Conservation (phyloP, 2,888 invertebrate species). For the Timandra comae region DNA sequence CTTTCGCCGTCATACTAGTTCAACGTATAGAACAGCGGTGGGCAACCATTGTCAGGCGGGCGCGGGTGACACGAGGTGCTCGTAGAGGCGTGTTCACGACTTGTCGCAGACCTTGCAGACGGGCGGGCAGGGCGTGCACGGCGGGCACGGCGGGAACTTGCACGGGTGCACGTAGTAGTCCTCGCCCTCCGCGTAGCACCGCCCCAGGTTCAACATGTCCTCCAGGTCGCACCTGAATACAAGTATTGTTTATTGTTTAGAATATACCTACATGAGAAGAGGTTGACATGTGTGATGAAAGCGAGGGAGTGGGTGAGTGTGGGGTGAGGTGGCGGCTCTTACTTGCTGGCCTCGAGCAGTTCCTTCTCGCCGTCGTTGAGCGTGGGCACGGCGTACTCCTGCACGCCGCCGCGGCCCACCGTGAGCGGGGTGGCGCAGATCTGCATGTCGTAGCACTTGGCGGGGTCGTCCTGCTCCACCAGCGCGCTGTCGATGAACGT, state of each 20-base stretch:
- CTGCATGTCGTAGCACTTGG: conserved; percentile 47
- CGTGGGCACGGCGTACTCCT: conserved; percentile 46
- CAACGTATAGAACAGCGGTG: too few relatives aligned
- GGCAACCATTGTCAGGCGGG: too few relatives aligned
- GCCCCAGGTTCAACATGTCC: conserved; percentile 57
- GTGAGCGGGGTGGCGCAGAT: conserved; percentile 56
- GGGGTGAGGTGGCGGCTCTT: too few relatives aligned
- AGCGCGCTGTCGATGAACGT: conserved; percentile 58
- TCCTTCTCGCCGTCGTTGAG: conserved; percentile 41
- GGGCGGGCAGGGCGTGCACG: neutral
- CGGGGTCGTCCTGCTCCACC: conserved; percentile 50
- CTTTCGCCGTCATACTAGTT: too few relatives aligned
- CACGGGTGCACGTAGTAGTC: conserved; percentile 49
- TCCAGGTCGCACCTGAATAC: conserved; percentile 51
- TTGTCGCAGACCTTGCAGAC: neutral
- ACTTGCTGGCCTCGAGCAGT: conserved; percentile 50
- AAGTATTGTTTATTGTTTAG: too few relatives aligned
- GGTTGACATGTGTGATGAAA: too few relatives aligned
- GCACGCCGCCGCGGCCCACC: conserved; percentile 44
- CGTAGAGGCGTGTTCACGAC: too few relatives aligned
- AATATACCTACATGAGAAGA: too few relatives aligned
- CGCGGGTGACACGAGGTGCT: too few relatives aligned
- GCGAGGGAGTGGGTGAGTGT: too few relatives aligned
- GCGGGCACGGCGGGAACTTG: conserved; percentile 21
- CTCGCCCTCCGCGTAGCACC: conserved; percentile 55